These are phyloP conservation scores for Philereme vetulata DNA, from an alignment of 2,888 invertebrate genomes.

Conservation along the genomic window DNA sequence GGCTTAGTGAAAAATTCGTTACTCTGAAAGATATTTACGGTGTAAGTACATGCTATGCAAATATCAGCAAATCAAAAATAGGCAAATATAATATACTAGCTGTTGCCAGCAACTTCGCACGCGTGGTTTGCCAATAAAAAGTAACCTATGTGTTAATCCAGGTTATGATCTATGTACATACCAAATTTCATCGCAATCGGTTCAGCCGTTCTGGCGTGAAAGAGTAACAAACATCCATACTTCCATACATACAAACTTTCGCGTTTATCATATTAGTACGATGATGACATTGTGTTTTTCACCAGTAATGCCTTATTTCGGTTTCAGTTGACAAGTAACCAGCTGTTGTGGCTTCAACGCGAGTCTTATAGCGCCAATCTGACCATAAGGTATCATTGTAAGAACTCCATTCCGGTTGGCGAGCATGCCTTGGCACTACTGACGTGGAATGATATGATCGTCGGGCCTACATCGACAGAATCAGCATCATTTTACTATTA, in stretches of 20 bases:
- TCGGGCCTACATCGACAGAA: slow-evolving; percentile 36
- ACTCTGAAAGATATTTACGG: slow-evolving; percentile 11
- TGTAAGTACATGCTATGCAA: slow-evolving; percentile 7
- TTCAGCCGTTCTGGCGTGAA: too few relatives aligned
- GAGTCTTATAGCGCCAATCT: slow-evolving; percentile 34
- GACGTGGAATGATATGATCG: slow-evolving; percentile 41
- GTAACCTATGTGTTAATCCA: too few relatives aligned
- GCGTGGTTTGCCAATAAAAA: too few relatives aligned
- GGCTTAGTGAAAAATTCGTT: slow-evolving; percentile 10
- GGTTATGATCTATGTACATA: too few relatives aligned
- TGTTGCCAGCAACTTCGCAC: too few relatives aligned
- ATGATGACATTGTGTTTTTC: too few relatives aligned
- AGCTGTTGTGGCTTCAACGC: slow-evolving; percentile 36
- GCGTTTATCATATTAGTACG: too few relatives aligned
- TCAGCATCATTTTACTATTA: slow-evolving; percentile 39
- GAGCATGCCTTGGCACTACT: slow-evolving; percentile 34
- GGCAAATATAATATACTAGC: too few relatives aligned
- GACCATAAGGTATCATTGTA: slow-evolving; percentile 43
- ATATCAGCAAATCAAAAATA: not conserved
- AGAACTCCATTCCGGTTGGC: slow-evolving; percentile 37
- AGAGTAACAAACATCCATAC: too few relatives aligned
- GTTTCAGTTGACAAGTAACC: slow-evolving; percentile 14
- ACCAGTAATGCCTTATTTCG: not conserved
- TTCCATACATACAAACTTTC: too few relatives aligned
- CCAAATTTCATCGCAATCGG: too few relatives aligned